Evolutionary conservation across 2,888 invertebrate species (phyloP).

Genomic region (Brachyptera putata): DNA sequence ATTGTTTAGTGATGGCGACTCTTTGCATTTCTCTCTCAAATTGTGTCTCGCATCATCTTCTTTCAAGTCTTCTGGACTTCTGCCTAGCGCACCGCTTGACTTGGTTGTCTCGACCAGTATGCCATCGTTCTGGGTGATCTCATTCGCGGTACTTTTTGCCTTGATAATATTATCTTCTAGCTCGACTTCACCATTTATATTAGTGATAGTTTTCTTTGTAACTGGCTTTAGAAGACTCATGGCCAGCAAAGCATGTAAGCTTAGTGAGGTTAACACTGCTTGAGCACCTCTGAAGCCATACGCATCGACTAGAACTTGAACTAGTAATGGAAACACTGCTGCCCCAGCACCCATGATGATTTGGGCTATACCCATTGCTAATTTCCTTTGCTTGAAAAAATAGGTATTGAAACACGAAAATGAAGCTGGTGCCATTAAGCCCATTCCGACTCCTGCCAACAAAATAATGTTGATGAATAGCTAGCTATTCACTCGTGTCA

Average conservation of each 20-base stretch:
- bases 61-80: too few relatives aligned
- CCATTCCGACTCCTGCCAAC: constrained; percentile 22
- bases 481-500: too few relatives aligned
- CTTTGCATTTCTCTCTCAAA: too few relatives aligned
- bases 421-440: constrained; percentile 24
- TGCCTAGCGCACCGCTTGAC: too few relatives aligned
- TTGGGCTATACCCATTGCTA: constrained; percentile 24
- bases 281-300: constrained; percentile 22
- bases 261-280: not conserved
- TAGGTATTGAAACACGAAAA: constrained; percentile 25
- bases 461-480: not conserved
- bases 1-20: too few relatives aligned
- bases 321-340: constrained; percentile 19
- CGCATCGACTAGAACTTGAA: constrained; percentile 16
- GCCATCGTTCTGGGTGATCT: too few relatives aligned
- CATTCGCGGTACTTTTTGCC: too few relatives aligned
- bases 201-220: too few relatives aligned
- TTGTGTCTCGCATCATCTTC: too few relatives aligned
- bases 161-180: not conserved
- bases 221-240: not conserved
- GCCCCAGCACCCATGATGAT: constrained; percentile 22
- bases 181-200: not conserved
- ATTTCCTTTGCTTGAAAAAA: constrained; percentile 14
- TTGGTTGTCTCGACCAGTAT: too few relatives aligned
- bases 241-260: not conserved